Evolutionary conservation across 2,797 vertebrate genomes (phyloP).

Genomic region (Coccyzus lansbergi): DNA sequence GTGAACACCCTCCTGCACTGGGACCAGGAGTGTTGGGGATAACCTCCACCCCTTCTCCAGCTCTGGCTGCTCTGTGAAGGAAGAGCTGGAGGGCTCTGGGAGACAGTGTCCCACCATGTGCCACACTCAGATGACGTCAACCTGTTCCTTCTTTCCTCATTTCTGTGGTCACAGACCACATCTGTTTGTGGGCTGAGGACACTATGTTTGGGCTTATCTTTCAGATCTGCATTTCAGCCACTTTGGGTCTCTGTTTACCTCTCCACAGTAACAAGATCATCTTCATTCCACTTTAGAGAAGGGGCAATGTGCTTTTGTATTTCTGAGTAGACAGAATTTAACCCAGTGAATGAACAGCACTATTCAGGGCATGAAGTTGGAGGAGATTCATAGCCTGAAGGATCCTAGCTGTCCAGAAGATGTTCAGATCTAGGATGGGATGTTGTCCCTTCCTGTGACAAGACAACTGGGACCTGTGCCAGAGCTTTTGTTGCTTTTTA

Average conservation of each 20-base stretch:
- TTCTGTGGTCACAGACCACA: not conserved
- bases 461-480: not conserved
- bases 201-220: not conserved
- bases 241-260: not conserved
- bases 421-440: not conserved
- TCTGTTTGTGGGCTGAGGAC: not conserved
- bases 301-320: not conserved
- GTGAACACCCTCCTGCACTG: not conserved
- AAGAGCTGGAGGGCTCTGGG: not conserved
- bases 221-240: not conserved
- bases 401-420: not conserved
- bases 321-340: not conserved
- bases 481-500: not conserved
- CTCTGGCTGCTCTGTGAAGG: not conserved
- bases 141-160: not conserved
- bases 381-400: not conserved
- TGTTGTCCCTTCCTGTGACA: not conserved
- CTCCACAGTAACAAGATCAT: not conserved
- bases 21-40: not conserved
- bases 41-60: not conserved
- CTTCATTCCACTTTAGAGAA: not conserved
- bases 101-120: rapidly evolving
- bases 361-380: not conserved
- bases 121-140: not conserved
- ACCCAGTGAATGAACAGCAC: not conserved